Evolutionary conservation across 2,888 invertebrate species (phyloP), one percentile per base, ranked within the genome.

Genomic region (Drosophila pegasa): DNA sequence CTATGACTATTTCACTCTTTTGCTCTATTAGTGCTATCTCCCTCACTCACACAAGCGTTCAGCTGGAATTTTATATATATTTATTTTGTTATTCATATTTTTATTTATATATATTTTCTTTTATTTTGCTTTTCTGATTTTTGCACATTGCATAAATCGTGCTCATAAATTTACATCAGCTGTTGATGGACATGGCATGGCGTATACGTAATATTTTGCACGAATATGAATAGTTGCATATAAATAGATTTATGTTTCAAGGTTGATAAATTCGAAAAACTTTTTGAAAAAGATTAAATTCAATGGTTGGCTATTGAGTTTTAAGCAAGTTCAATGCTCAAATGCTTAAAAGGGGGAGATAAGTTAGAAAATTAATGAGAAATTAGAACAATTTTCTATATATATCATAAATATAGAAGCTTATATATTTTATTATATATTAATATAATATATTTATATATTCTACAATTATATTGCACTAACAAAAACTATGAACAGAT

Each of bases 131-230:
- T 25, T 50, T 31, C 16, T 16, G 6, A 10, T 54, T 33, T 71
- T 71, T 45, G 20, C 64, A 38, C 33, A 57, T 43, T 56, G 45
- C 54, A 62, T 70, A 80, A 71, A 64, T 54, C 37, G 35, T 29
- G 52, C 18, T 61, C 78, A 80, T 77, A 73, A 76, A 81, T 83
- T 67, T 58, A n/a, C 37, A 65, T 62, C 60, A 82, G 12, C 48
- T 16, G 27, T 48, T 58, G 65, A 50, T 37, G 22, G 58, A 67
- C 55, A 59, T 48, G 50, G 50, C 78, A 33, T 5, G 61, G 61
- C 81, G 83, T 83, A 80, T 83, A 33, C 65, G 71, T 55, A 80
- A 86, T 71, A 52, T 57, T 57, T 52, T 63, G 56, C 33, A 48
- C 56, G 37, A 54, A 60, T 18, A 29, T 29, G 20, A 45, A 41